Conservation (phyloP, 2,113 vertebrate species). For the Pollimyrus isidori region DNA sequence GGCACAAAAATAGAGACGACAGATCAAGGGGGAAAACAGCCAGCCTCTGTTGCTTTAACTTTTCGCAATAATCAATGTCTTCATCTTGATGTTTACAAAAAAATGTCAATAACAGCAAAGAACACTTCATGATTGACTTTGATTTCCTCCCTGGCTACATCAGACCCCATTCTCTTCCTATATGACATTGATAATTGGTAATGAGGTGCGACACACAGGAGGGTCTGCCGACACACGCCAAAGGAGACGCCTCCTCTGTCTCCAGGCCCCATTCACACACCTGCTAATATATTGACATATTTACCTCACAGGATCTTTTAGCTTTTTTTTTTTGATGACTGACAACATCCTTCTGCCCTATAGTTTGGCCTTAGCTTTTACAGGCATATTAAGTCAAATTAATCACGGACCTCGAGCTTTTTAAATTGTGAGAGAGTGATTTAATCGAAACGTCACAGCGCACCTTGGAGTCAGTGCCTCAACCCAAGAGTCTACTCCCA, state of each 20-base stretch:
- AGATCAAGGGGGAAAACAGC: background rate
- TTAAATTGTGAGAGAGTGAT: background rate
- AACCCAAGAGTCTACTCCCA: background rate
- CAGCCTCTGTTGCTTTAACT: slow-evolving; percentile 2
- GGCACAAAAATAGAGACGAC: background rate
- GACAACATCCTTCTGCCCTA: background rate
- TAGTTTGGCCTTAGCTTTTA: background rate
- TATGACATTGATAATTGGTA: slow-evolving; percentile 30
- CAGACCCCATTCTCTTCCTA: slow-evolving; percentile 12
- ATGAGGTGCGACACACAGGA: slow-evolving; percentile 16
- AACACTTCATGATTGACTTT: slow-evolving; percentile 23
- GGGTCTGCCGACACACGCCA: background rate
- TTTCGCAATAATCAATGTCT: slow-evolving; percentile 22
- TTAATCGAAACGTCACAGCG: background rate
- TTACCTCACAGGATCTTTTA: background rate
- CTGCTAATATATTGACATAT: background rate
- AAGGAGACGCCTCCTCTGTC: background rate
- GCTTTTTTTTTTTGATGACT: background rate
- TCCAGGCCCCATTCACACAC: background rate
- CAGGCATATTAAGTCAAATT: background rate
- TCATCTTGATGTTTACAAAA: slow-evolving; percentile 23
- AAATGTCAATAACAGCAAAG: slow-evolving; percentile 21
- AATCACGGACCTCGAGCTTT: background rate
- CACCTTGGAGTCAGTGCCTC: background rate
- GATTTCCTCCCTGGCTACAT: slow-evolving; percentile 19